Conservation (phyloP, 2,113 vertebrate species). For the Pelobates fuscus region DNA sequence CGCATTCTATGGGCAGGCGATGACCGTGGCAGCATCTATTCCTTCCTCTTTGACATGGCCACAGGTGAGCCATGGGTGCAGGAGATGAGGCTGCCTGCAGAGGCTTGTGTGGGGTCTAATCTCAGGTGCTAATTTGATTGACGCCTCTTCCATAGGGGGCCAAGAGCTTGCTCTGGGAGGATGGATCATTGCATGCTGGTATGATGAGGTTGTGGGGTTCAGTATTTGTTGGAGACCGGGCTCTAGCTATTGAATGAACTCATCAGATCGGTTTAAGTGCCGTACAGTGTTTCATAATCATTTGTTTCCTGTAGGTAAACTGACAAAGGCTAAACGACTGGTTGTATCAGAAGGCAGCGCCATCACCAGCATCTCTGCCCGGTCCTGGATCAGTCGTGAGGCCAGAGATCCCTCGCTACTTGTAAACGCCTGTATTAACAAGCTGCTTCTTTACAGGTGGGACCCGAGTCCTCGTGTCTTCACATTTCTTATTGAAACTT, state of each 20-base stretch:
- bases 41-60: conserved; percentile 93
- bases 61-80: conserved; percentile 72
- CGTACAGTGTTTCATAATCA: not conserved
- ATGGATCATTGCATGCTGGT: no score
- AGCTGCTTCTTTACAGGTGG: conserved; percentile 88
- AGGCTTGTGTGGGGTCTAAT: no score
- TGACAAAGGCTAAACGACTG: conserved; percentile 91
- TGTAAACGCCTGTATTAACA: conserved; percentile 87
- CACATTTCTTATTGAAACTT: no score
- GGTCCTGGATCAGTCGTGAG: conserved; percentile 92
- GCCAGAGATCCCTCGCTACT: conserved; percentile 89
- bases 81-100: no score
- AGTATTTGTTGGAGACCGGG: no score
- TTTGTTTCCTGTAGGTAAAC: conserved; percentile 72
- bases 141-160: not conserved
- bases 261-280: no score
- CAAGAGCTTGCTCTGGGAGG: not conserved
- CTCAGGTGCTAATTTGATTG: no score
- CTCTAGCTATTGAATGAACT: no score
- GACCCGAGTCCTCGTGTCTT: conserved; percentile 1
- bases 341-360: conserved; percentile 87
- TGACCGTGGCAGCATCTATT: conserved; percentile 87
- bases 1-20: conserved; percentile 91
- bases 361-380: conserved; percentile 87
- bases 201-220: no score